Evolutionary conservation across 2,797 vertebrate species (phyloP).

Genomic region (Aulostomus chinensis): DNA sequence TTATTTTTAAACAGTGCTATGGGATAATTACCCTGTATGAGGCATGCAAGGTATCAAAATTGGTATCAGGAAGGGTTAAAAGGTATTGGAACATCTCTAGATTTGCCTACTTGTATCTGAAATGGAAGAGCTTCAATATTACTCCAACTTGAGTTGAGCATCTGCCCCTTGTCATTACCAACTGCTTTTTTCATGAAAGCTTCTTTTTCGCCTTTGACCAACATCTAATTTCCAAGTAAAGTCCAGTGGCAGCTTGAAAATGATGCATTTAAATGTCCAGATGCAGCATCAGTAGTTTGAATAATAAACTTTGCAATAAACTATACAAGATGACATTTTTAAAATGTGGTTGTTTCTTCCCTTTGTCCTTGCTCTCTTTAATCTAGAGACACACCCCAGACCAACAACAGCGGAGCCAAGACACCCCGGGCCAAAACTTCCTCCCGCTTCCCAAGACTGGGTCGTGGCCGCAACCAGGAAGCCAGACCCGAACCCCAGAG

Average conservation of each 20-base stretch:
- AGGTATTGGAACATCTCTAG: too few relatives aligned
- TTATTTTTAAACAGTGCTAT: too few relatives aligned
- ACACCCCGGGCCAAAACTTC: constrained; percentile 81
- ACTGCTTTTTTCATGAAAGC: not conserved
- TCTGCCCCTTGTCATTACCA: too few relatives aligned
- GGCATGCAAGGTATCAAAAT: too few relatives aligned
- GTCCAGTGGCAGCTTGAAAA: constrained; percentile 17
- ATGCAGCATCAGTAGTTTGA: constrained; percentile 24
- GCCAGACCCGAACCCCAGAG: constrained; percentile 92
- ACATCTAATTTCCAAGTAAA: constrained; percentile 2
- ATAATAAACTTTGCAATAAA: constrained; percentile 14
- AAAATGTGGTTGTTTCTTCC: not conserved
- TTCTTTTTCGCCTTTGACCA: not conserved
- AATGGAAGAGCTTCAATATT: too few relatives aligned
- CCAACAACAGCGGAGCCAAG: constrained; percentile 82
- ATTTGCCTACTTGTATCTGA: too few relatives aligned
- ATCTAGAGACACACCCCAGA: constrained; percentile 84
- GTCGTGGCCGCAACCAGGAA: constrained; percentile 85
- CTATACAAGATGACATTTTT: constrained; percentile 24
- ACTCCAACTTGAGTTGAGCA: too few relatives aligned
- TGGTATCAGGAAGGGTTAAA: too few relatives aligned
- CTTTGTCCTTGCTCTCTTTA: constrained; percentile 35
- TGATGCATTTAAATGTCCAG: constrained; percentile 21
- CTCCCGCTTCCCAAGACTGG: constrained; percentile 88
- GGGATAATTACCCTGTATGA: too few relatives aligned